Base-by-base conservation (phyloP, 2,888 invertebrate genomes). In the Odontomyia ornata region DNA sequence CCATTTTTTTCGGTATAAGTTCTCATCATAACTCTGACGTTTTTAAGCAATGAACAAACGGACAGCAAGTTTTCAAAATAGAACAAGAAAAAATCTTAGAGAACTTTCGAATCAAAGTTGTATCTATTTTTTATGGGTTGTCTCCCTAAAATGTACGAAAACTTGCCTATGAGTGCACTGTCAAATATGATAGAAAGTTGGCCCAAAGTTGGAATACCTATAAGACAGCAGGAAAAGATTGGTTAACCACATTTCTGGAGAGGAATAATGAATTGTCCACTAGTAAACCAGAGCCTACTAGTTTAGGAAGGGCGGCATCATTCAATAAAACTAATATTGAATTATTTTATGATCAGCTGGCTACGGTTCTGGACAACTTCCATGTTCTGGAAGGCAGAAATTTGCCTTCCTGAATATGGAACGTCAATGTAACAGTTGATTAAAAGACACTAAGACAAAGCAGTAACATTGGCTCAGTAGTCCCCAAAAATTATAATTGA, bases 191-290 rank as follows among this genome's bases (percentile, higher is more conserved):
- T 15, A n/a, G n/a, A 52, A 52, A 52, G 52, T 52, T 52, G 4
- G 2, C 52, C 13, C 52, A 52, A n/a, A 52, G 52, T 18, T 52
- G 7, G 43, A 13, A 43, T 43, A 43, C 43, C 7, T 9, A 43
- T 43, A 43, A 43, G 43, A 9, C 13, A 52, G 52, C 52, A 52
- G 52, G 52, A 52, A 43, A 52, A 52, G 52, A 52, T 52, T 52
- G 52, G 52, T 52, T n/a, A 52, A 52, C 15, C n/a, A n/a, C n/a
- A n/a, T n/a, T n/a, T n/a, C 52, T 52, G 7, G 13, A 52, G 52
- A 52, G 52, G 52, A 52, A 15, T 52, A 52, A 4, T 18, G 52
- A 52, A 18, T 15, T 15, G 52, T 15, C 52, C 5, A 52, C 13
- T 9, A 52, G 15, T 9, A 52, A 13, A 52, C 52, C 52, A 52